These are phyloP conservation scores for Gorilla gorilla DNA, from an alignment of 2,113 vertebrate species.

Conservation along the genomic window DNA sequence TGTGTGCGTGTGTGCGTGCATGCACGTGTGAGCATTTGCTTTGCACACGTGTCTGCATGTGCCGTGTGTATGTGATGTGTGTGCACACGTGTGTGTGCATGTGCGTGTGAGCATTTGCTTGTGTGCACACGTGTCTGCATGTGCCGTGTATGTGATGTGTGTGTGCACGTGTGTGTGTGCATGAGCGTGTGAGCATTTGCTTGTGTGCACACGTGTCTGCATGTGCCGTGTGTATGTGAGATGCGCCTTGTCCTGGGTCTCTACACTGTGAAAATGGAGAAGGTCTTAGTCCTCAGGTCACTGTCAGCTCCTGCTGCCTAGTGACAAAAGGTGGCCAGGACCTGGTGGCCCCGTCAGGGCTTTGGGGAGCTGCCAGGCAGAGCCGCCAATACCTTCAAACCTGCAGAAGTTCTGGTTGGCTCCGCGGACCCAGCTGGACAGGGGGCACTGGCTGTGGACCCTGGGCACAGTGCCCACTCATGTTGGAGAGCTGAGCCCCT, in stretches of 20 bases:
- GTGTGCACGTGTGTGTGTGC: background rate
- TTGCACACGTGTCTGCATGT: no score
- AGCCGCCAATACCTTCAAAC: background rate
- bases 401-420: accelerated
- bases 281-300: background rate
- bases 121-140: no score
- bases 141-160: no score
- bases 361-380: accelerated
- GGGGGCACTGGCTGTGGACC: background rate
- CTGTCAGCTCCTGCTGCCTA: background rate
- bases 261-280: accelerated
- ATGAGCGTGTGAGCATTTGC: accelerated
- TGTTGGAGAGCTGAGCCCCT: background rate
- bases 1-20: no score
- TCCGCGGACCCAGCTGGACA: background rate
- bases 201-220: accelerated
- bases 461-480: accelerated
- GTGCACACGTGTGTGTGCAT: no score
- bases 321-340: no score
- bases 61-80: no score
- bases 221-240: no score
- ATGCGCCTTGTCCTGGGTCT: background rate
- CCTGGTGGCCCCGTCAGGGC: accelerated
- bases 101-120: no score
- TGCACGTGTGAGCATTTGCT: no score